phyloP scores from a whole-genome alignment of 2,888 invertebrate genomes.

The Ischnura elegans region DNA sequence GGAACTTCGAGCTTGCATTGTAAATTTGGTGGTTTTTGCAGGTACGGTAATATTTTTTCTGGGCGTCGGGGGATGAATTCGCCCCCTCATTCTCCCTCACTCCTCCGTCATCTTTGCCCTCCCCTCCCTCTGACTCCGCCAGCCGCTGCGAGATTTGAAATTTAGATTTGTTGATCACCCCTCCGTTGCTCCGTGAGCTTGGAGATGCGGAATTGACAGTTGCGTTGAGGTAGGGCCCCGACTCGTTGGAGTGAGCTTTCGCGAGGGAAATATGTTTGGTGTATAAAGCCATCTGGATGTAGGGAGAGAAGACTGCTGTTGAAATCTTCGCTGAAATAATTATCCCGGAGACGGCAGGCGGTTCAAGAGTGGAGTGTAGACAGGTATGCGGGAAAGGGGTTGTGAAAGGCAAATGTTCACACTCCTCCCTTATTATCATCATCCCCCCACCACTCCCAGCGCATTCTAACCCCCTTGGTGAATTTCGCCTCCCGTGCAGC shows the following conservation, averaged over 20 bases:
- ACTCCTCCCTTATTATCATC: background rate
- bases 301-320: background rate
- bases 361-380: background rate
- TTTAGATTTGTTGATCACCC: slow-evolving; percentile 64
- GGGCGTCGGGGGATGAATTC: background rate
- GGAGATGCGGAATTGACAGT: slow-evolving; percentile 19
- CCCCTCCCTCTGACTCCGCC: background rate
- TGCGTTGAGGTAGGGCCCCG: background rate
- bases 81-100: background rate
- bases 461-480: background rate
- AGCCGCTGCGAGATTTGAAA: slow-evolving; percentile 37
- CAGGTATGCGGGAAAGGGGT: background rate
- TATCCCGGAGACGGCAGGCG: background rate
- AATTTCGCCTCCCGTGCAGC: background rate
- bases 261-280: slow-evolving; percentile 28
- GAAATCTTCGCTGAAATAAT: slow-evolving; percentile 35
- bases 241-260: background rate
- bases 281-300: slow-evolving; percentile 41
- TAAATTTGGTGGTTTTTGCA: slow-evolving; percentile 51
- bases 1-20: slow-evolving; percentile 14
- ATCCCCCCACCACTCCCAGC: background rate
- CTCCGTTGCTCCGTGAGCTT: background rate
- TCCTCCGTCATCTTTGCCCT: background rate
- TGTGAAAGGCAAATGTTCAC: slow-evolving; percentile 13
- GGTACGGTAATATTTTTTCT: slow-evolving; percentile 55